A percentile compares a stretch with the other conserved stretches of the same genome.
phyloP scores from a whole-genome alignment of 2,797 vertebrate species.

The Crocodylus rhombifer region DNA sequence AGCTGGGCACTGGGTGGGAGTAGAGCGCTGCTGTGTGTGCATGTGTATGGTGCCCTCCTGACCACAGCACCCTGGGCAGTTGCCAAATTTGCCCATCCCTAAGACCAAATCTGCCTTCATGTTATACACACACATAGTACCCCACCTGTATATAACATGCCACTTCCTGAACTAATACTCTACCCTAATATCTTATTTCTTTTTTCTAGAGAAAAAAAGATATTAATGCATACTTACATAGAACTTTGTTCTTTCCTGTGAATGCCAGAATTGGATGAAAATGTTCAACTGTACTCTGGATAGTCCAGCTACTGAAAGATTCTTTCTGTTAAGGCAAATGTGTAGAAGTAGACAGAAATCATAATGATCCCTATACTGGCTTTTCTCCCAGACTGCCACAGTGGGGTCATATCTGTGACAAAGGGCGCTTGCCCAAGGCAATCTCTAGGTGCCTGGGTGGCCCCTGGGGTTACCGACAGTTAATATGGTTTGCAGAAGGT shows the following conservation, averaged over 20 bases:
- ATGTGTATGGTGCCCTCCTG: no score
- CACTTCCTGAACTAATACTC: neutral
- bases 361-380: no score
- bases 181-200: neutral
- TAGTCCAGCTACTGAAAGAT: neutral
- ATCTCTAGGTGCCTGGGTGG: neutral
- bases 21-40: no score
- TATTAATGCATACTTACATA: neutral
- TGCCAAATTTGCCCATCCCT: neutral
- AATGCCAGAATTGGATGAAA: neutral
- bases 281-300: neutral
- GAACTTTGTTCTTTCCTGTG: neutral
- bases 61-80: no score
- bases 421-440: neutral
- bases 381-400: neutral
- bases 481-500: neutral
- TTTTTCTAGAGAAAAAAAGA: neutral
- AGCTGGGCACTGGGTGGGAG: no score
- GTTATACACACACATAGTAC: neutral
- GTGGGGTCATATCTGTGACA: neutral
- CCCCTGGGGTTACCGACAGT: neutral
- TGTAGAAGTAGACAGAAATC: no score
- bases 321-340: no score
- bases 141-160: neutral
- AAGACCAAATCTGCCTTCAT: neutral